Base-by-base conservation (phyloP, 2,797 vertebrate genomes). In the Anabas testudineus region DNA sequence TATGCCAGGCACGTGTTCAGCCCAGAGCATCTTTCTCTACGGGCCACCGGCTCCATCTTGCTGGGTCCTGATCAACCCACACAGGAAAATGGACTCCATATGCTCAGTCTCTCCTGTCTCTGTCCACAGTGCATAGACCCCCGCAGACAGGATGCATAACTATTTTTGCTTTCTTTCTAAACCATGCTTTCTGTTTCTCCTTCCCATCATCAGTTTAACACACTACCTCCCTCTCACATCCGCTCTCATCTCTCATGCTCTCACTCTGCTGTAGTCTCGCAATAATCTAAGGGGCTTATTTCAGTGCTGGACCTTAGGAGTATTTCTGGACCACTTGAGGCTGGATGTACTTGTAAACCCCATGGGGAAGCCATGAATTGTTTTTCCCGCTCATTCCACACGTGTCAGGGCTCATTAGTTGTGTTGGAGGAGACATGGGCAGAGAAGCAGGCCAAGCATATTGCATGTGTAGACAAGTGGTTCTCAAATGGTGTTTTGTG, bases 401-500 rank as follows among this genome's bases (percentile, higher is more conserved):
- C 60, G 24, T 51, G 80, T 89, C 83, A 84, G 77, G 88, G 61
- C 88, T 91, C 87, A 91, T 92, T 90, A 90, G 66, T 47, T 42
- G 77, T 80, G 82, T 79, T 83, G 78, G 60, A 80, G 78, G 78
- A 86, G 84, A 88, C 77, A 60, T 41, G 51, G 78, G 72, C 82
- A 72, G 73, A 59, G 80, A 80, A 57, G 69, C 82, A 39, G 48
- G 87, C 83, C 87, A 87, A 80, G 69, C 78, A n/a, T 58, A 34
- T 78, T 75, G 85, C 85, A 85, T 88, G 85, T 87, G 81, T 71
- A 45, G 87, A 85, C 87, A 83, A 88, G 78, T 62, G 67, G 41
- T 72, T 78, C 81, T 82, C 70, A 45, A 82, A 73, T 78, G 82
- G 73, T 82, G 82, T 81, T 82, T 72, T 51, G 54, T 63, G 49